Evolutionary conservation across 1,140 invertebrate species (phyloP), one percentile per base, ranked within the genome.

Genomic region (Charaxes varanes): DNA sequence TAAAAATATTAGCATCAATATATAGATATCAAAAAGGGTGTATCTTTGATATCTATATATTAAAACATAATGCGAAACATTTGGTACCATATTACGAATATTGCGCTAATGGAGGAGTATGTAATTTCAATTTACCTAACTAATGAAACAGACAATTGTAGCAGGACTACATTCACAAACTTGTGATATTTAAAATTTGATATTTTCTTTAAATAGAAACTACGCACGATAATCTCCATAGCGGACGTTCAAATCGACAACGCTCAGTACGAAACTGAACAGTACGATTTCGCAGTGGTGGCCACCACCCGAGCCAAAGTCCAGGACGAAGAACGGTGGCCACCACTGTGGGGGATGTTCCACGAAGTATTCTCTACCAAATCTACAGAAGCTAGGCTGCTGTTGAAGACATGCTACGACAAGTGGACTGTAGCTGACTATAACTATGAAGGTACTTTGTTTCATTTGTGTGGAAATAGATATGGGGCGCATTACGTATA

Each of bases 251-350:
- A 81, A 45, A 37, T 78, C 8, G 77, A 79, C 46, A 81, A 81
- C 36, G 34, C 55, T 0, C 73, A 77, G 22, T 70, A 76, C 38
- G 54, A 62, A 4, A 67, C 27, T 1, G 74, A 67, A 0, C 55
- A 67, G 37, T 81, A 49, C 33, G 77, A 79, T 34, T 81, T 81
- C 45, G 57, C 64, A 0, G 77, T 81, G 5, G 56, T 81, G 1
- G 72, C 65, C 5, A 59, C 56, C n/a, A 73, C 74, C 3, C 42
- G 60, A 3, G 18, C 43, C 0, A 34, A 37, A 2, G 26, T 30
- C 2, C 13, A 30, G 1, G 2, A 19, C 0, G 3, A 8, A 6
- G 65, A 61, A 0, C 41, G 14, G 2, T 71, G 62, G 65, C 73
- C 71, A 1, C 51, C 71, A 2, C 41, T 74, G 3, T 76, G 69